Evolutionary conservation across 1,140 invertebrate species (phyloP), one percentile per base, ranked within the genome.

Genomic region (Drosophila pectinifera): DNA sequence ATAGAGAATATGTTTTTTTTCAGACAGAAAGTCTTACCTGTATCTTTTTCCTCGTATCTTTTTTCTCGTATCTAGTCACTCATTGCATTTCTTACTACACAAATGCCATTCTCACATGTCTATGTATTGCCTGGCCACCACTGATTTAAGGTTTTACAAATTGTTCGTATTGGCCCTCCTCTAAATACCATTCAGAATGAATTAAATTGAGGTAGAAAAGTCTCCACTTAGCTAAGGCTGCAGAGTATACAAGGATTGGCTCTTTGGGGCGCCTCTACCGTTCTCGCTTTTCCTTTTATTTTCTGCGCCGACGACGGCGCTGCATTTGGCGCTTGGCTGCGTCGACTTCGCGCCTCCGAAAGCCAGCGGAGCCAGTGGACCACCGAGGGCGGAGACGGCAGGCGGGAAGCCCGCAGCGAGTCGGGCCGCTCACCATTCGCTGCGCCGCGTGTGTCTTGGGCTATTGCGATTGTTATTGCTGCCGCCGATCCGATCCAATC

Each of bases 401-500:
- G 61, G 36, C 61, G 49, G 41, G 45, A 64, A 64, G 41, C 41
- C 69, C n/a, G 41, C 36, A 6, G 36, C 53, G 45, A 62, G 45
- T n/a, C 39, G 18, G 78, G 75, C 84, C 85, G 83, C 88, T 89
- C 84, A 90, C 84, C 73, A 88, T 73, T 88, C 80, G 72, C 65
- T 58, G 67, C 78, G 68, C 65, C 67, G 79, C 83, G 51, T 86
- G 70, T 86, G 75, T 79, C 78, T 82, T 75, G 58, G 69, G 58
- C 79, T 78, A 86, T 79, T 89, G 85, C 84, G 80, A 89, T 89
- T 89, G 84, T 90, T 83, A 89, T 88, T 84, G 80, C 76, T 59
- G 59, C 53, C 59, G 36, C 20, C 55, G 48, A 64, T 55, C 65
- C 59, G 67, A 45, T 22, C 48, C 49, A 13, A 51, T 34, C 49